A percentile compares a stretch with the other conserved stretches of the same genome.
These are phyloP conservation scores for Megalopta genalis DNA, from an alignment of 1,140 invertebrate genomes.

Conservation along the genomic window DNA sequence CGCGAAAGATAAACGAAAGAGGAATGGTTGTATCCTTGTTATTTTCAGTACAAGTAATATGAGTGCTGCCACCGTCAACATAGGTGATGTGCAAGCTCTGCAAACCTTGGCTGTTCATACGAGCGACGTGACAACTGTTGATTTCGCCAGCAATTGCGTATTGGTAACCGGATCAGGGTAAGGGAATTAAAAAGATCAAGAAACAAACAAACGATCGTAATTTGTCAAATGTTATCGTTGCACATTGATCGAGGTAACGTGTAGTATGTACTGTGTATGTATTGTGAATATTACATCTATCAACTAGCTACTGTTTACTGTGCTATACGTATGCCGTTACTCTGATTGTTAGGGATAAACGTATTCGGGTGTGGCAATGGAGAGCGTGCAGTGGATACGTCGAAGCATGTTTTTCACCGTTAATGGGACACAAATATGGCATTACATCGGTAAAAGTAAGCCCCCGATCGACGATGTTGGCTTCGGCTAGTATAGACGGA, in stretches of 20 bases:
- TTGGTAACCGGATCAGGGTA: slow-evolving; percentile 84
- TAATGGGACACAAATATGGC: slow-evolving; percentile 85
- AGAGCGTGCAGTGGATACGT: slow-evolving; percentile 80
- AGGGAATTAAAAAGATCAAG: slow-evolving; percentile 29
- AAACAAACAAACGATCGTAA: background rate
- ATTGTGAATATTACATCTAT: too few relatives aligned
- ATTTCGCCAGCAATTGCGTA: slow-evolving; percentile 82
- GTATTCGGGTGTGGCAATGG: slow-evolving; percentile 84
- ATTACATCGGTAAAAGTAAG: slow-evolving; percentile 85
- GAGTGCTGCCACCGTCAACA: slow-evolving; percentile 28
- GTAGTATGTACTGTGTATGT: too few relatives aligned
- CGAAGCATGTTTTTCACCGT: slow-evolving; percentile 81
- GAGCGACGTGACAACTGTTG: slow-evolving; percentile 85
- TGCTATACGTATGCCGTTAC: background rate
- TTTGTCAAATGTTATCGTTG: too few relatives aligned
- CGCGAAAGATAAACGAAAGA: background rate
- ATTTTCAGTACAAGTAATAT: slow-evolving; percentile 7
- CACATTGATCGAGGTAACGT: background rate
- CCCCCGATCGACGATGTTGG: slow-evolving; percentile 86
- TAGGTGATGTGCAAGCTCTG: slow-evolving; percentile 74
- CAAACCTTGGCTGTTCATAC: slow-evolving; percentile 82
- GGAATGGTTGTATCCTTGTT: background rate
- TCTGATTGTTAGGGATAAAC: slow-evolving; percentile 82
- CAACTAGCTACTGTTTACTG: too few relatives aligned
- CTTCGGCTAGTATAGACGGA: slow-evolving; percentile 87